phyloP scores from a whole-genome alignment of 2,113 vertebrate genomes.

The Gadus chalcogrammus region DNA sequence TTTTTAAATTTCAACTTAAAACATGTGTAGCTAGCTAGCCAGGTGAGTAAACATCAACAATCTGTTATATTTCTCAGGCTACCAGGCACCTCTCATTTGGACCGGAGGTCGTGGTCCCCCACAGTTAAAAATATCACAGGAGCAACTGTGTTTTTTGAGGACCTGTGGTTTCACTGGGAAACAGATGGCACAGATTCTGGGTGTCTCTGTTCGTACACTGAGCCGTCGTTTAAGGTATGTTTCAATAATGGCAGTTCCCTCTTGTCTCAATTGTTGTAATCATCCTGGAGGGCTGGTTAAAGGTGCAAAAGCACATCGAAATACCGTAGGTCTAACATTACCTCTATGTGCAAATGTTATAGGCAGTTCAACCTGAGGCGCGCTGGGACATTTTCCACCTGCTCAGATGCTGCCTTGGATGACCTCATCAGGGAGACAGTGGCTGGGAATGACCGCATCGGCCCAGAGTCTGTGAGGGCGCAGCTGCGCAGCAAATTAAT shows the following conservation, averaged over 20 bases:
- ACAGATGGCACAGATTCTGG: background rate
- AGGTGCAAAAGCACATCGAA: background rate
- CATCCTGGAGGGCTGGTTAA: background rate
- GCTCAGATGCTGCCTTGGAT: background rate
- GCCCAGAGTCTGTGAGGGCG: slow-evolving; percentile 9
- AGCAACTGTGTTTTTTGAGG: background rate
- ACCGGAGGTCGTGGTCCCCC: too few relatives aligned
- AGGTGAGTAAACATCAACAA: too few relatives aligned
- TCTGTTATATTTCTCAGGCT: too few relatives aligned
- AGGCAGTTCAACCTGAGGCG: background rate
- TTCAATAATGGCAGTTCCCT: background rate
- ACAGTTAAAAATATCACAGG: background rate
- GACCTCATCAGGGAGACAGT: background rate
- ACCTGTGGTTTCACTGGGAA: too few relatives aligned
- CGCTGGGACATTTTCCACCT: too few relatives aligned
- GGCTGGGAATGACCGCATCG: slow-evolving; percentile 4
- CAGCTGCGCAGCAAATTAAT: background rate
- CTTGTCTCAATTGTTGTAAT: background rate
- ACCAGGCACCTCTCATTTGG: too few relatives aligned
- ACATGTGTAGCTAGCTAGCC: too few relatives aligned
- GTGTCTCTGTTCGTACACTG: background rate
- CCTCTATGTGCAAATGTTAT: background rate
- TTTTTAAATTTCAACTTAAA: too few relatives aligned
- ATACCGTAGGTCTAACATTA: too few relatives aligned
- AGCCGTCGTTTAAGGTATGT: background rate